These are phyloP conservation scores for Hyperoodon ampullatus DNA, from an alignment of 2,113 vertebrate genomes.

Conservation along the genomic window DNA sequence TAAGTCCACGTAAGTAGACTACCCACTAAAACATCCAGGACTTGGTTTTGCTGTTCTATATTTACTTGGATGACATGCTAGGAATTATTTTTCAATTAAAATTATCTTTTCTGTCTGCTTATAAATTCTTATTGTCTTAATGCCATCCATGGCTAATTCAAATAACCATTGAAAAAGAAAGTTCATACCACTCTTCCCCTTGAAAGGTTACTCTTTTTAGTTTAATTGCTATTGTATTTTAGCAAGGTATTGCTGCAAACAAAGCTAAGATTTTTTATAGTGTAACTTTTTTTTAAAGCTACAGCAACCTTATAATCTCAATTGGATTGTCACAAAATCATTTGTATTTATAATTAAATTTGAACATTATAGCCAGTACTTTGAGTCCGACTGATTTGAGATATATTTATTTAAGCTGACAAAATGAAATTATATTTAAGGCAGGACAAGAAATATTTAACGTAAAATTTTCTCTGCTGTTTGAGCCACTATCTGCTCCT, in stretches of 20 bases:
- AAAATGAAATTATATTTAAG: too few species aligned
- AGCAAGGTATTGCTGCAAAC: background rate
- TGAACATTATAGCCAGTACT: constrained; percentile 8
- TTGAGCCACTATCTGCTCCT: too few species aligned
- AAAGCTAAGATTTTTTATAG: background rate
- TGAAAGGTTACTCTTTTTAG: background rate
- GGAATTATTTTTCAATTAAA: constrained; percentile 28
- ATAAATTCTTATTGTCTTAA: background rate
- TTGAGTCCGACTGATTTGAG: background rate
- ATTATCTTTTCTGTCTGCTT: background rate
- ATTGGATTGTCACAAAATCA: background rate
- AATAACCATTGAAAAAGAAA: constrained; percentile 12
- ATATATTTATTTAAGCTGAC: background rate
- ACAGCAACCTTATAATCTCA: background rate
- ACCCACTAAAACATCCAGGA: background rate
- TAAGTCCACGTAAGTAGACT: background rate
- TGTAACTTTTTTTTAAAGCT: background rate
- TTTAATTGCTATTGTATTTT: background rate
- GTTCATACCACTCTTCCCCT: background rate
- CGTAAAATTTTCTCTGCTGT: too few species aligned
- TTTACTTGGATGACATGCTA: background rate
- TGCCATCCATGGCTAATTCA: constrained; percentile 16
- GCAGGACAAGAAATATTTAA: too few species aligned
- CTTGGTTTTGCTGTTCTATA: background rate
- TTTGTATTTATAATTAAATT: constrained; percentile 34